Evolutionary conservation across 2,113 vertebrate species (phyloP).

Genomic region (Ailurus styani): DNA sequence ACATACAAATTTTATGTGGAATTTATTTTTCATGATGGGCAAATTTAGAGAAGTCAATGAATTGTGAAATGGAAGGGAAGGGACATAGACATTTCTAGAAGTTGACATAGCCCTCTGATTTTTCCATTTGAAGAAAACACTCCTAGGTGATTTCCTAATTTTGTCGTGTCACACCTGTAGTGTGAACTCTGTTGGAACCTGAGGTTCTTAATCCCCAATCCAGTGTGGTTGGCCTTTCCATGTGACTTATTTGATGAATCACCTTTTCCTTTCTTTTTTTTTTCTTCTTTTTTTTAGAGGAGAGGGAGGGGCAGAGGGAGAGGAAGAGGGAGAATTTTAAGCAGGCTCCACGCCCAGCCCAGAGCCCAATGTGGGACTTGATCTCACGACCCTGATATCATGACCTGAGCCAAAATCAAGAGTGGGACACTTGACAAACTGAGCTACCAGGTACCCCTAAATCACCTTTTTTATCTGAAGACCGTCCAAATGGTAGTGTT

Average conservation of each 20-base stretch:
- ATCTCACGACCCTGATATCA: neutral
- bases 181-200: neutral
- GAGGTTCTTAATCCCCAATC: neutral
- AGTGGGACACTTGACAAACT: neutral
- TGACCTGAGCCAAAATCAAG: neutral
- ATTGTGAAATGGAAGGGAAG: neutral
- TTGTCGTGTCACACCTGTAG: neutral
- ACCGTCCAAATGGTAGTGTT: neutral
- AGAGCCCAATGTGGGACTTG: neutral
- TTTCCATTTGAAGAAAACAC: neutral
- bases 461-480: neutral
- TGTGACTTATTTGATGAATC: neutral
- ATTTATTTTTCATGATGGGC: constrained; percentile 5
- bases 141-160: neutral
- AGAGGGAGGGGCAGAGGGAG: neutral
- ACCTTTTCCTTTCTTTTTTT: neutral
- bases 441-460: neutral
- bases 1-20: neutral
- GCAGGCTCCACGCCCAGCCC: neutral
- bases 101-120: neutral
- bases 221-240: neutral
- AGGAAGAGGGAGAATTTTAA: neutral
- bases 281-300: neutral
- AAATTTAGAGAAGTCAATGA: neutral
- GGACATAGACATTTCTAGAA: neutral